phyloP scores from a whole-genome alignment of 2,797 vertebrate genomes.

The Liasis olivaceus region DNA sequence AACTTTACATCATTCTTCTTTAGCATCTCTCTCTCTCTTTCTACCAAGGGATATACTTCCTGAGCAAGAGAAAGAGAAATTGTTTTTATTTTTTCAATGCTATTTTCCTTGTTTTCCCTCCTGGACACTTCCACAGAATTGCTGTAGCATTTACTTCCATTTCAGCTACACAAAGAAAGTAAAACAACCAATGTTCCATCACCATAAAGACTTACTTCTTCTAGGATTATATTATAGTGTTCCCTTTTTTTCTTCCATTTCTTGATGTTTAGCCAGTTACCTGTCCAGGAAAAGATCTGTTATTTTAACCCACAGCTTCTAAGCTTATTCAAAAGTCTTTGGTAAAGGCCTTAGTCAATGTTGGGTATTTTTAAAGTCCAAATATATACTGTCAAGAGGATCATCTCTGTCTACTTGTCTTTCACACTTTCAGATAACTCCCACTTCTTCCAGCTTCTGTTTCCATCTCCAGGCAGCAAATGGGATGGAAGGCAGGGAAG shows the following conservation, averaged over 20 bases:
- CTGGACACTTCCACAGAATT: not conserved
- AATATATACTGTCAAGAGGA: not conserved
- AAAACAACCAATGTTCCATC: not conserved
- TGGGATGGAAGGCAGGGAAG: not conserved
- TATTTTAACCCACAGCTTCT: not conserved
- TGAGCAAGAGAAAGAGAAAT: not conserved
- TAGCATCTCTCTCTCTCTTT: not conserved
- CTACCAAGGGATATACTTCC: not conserved
- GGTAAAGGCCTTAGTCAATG: not conserved
- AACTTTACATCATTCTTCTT: not conserved
- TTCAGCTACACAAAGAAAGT: not conserved
- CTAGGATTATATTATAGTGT: not conserved
- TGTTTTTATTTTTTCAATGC: not conserved
- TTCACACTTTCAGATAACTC: not conserved
- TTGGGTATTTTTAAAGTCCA: not conserved
- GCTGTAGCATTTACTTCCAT: not conserved
- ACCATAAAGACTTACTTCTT: not conserved
- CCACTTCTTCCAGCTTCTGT: not conserved
- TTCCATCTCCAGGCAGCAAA: not conserved
- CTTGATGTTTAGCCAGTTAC: not conserved
- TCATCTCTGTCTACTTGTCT: not conserved
- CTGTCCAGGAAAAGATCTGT: not conserved
- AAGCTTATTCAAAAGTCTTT: not conserved
- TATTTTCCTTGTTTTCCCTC: not conserved
- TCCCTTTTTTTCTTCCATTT: not conserved